phyloP scores from a whole-genome alignment of 2,888 invertebrate genomes.

The Parochlus steinenii region DNA sequence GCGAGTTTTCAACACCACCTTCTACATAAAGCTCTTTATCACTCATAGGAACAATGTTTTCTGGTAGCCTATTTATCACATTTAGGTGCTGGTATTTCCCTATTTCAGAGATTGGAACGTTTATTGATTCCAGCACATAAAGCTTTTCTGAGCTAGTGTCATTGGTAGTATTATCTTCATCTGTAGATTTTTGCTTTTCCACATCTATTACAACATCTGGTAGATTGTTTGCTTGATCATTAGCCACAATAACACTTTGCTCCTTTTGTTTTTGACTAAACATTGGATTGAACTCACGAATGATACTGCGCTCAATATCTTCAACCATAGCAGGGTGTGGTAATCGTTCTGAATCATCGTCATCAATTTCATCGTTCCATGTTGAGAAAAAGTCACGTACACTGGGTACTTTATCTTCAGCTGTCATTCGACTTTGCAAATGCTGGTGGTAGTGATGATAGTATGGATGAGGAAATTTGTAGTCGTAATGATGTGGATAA shows the following conservation, averaged over 20 bases:
- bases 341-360: constrained; percentile 1
- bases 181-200: constrained; percentile 21
- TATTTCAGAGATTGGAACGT: constrained; percentile 15
- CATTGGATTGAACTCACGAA: constrained; percentile 11
- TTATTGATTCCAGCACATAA: constrained; percentile 16
- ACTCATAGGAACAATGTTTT: constrained; percentile 13
- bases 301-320: constrained; percentile 8
- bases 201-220: constrained; percentile 30
- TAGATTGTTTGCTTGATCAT: constrained; percentile 23
- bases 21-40: constrained; percentile 7
- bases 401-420: constrained; percentile 15
- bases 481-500: background rate
- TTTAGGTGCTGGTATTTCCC: constrained; percentile 15
- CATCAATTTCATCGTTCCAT: constrained; percentile 23
- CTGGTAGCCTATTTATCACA: constrained; percentile 15
- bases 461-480: constrained; percentile 4
- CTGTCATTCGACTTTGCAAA: background rate
- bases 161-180: constrained; percentile 6
- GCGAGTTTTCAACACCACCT: constrained; percentile 6
- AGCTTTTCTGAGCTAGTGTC: constrained; percentile 14
- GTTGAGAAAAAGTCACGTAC: constrained; percentile 27
- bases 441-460: constrained; percentile 9
- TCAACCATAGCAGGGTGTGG: constrained; percentile 1
- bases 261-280: constrained; percentile 14
- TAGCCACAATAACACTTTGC: constrained; percentile 19